Percentiles rank a stretch among this genome's conserved stretches.
phyloP scores from a whole-genome alignment of 2,797 vertebrate species.

The Fundulus diaphanus region DNA sequence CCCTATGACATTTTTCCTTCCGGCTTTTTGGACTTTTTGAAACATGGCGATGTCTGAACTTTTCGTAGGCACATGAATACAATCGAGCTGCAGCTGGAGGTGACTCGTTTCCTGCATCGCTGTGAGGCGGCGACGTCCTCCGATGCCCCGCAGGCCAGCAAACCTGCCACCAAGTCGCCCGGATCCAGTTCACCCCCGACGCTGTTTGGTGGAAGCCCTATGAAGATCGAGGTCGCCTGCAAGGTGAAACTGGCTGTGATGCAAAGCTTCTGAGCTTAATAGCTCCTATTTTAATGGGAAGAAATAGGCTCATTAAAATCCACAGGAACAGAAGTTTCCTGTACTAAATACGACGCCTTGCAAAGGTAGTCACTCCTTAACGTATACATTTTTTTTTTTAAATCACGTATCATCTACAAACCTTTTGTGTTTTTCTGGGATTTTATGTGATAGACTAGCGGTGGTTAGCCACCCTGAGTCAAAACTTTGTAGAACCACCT shows the following conservation, averaged over 20 bases:
- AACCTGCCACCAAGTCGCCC: conserved; percentile 67
- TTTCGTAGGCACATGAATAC: conserved; percentile 92
- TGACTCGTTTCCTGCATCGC: conserved; percentile 93
- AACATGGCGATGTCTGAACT: background rate
- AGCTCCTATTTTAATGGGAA: background rate
- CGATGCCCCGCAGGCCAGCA: conserved; percentile 57
- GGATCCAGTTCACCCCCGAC: conserved; percentile 78
- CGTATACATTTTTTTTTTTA: no score
- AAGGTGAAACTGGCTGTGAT: conserved; percentile 78
- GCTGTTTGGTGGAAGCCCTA: conserved; percentile 88
- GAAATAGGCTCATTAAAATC: background rate
- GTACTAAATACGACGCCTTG: no score
- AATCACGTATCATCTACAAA: no score
- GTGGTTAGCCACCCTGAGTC: no score
- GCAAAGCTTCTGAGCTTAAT: background rate
- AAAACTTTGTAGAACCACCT: no score
- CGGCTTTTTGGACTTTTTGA: background rate
- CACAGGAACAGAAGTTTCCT: background rate
- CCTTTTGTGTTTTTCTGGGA: no score
- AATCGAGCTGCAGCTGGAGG: conserved; percentile 96
- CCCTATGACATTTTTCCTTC: background rate
- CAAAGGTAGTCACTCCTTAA: no score
- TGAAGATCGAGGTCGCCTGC: conserved; percentile 95
- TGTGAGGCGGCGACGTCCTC: conserved; percentile 86
- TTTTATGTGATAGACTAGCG: no score